Evolutionary conservation across 2,888 invertebrate genomes (phyloP), one percentile per base, ranked within the genome.

Genomic region (Machimus atricapillus): DNA sequence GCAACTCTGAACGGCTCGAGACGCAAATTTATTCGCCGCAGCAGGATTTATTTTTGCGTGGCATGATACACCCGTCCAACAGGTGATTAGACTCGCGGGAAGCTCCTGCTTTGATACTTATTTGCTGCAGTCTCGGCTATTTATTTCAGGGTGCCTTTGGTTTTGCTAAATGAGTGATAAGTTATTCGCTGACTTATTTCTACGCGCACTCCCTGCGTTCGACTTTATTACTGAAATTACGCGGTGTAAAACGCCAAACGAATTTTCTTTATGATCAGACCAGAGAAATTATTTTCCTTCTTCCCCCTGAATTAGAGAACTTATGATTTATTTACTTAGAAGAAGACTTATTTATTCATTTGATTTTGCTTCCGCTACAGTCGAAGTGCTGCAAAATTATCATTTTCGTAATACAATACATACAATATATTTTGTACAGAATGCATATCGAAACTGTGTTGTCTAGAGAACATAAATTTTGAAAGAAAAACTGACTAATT

Each of bases 71-170:
- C 58, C 58, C 82, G 58, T 23, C 46, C 82, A 82, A 82, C 82
- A 82, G 82, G 82, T 82, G 82, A 82, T 82, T 82, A 82, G 82
- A 58, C 58, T 82, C 82, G 52, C 58, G 82, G 40, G 34, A 82
- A 23, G 58, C 58, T 58, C 34, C 66, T 58, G 52, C 82, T 31
- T 58, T 34, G 34, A 58, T 66, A 23, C 82, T 66, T 58, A 82
- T 82, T 82, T 66, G 82, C 58, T 82, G 82, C 82, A 82, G 34
- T 66, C n/a, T 23, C 37, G 7, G 82, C 16, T 40, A 66, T 82
- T 66, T 66, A 27, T 66, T 66, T 14, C 23, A 27, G 66, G 1
- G n/a, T 23, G 34, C 52, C 81, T 82, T 43, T 34, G 34, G 31
- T 40, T 82, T 66, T 19, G 66, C 82, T 82, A 58, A 82, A 82